Base-by-base conservation (phyloP, 2,888 invertebrate species). In the Agrotis segetum region DNA sequence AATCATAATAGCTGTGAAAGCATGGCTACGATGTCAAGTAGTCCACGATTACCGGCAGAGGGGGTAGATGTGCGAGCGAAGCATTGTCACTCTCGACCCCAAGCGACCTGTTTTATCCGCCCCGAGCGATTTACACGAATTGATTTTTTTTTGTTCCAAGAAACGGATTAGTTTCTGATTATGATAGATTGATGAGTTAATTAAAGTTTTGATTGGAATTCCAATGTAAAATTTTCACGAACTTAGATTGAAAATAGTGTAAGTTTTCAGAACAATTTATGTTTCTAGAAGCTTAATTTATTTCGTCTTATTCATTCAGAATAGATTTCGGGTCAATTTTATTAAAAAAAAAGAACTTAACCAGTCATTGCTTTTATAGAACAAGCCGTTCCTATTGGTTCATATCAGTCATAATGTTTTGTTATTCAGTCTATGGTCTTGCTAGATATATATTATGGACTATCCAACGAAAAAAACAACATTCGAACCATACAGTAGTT, bases 61-160 rank as follows among this genome's bases (percentile, higher is more conserved):
- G 81, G 88, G 87, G 81, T 83, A 89, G 88, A 90, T 90, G 87
- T 90, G 89, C 90, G 86, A 85, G 87, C 87, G 88, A 88, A 86
- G 89, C 89, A 89, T 88, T 89, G 88, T 87, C 84, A 81, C 86
- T 85, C 89, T 90, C 89, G 89, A 88, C 91, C 88, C 75, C 83
- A 53, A 65, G 74, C 88, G 92, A 91, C 91, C 92, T 83, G 92
- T 74, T 92, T 92, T 84, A 83, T 78, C 80, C 83, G 84, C 84
- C 85, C 74, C 85, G 87, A 82, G 72, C 81, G 81, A 88, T 87
- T 88, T 88, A 87, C 85, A 86, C 79, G 79, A 82, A 87, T 83
- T 84, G 74, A 85, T 84, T 85, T 83, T 60, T 68, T 74, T 64
- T 64, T 75, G 5, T 34, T 67, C 14, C 13, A 16, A 60, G 11